These are phyloP conservation scores for Mastigias papua DNA, from an alignment of 30 jellyfish, hydroid and myxozoan species.

Conservation along the genomic window DNA sequence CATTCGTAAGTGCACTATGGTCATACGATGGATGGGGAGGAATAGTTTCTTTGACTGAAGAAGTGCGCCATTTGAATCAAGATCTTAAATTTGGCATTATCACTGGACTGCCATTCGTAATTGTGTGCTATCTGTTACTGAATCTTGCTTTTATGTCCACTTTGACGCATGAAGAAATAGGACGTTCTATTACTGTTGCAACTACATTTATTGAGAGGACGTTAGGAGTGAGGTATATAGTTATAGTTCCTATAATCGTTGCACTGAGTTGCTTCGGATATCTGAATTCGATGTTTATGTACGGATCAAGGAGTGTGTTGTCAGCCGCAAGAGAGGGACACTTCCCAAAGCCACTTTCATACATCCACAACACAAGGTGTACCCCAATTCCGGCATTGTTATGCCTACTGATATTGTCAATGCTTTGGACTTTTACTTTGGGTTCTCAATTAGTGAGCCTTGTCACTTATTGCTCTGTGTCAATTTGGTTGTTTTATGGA, in stretches of 20 bases:
- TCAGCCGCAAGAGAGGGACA: slow-evolving; percentile 51
- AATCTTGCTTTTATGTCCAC: neutral
- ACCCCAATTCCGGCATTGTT: neutral
- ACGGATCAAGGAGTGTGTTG: neutral
- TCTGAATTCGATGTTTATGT: neutral
- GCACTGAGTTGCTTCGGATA: slow-evolving; percentile 8
- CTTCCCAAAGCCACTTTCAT: neutral
- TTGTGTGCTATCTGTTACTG: neutral
- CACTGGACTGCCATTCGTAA: slow-evolving; percentile 34
- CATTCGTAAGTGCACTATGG: slow-evolving; percentile 3
- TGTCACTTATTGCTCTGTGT: neutral
- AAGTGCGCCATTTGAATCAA: neutral
- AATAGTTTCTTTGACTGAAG: neutral
- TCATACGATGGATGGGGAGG: slow-evolving; percentile 23
- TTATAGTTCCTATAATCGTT: neutral
- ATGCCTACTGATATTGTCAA: neutral
- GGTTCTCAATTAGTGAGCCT: neutral
- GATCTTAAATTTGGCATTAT: neutral
- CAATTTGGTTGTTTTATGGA: neutral
- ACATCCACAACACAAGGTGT: neutral
- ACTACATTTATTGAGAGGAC: slow-evolving; percentile 1
- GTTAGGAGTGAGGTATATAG: neutral
- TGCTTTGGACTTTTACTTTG: neutral
- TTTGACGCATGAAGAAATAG: neutral
- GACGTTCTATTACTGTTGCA: slow-evolving; percentile 13